Conservation (phyloP, 2,888 invertebrate genomes). For the Exocentrus adspersus region DNA sequence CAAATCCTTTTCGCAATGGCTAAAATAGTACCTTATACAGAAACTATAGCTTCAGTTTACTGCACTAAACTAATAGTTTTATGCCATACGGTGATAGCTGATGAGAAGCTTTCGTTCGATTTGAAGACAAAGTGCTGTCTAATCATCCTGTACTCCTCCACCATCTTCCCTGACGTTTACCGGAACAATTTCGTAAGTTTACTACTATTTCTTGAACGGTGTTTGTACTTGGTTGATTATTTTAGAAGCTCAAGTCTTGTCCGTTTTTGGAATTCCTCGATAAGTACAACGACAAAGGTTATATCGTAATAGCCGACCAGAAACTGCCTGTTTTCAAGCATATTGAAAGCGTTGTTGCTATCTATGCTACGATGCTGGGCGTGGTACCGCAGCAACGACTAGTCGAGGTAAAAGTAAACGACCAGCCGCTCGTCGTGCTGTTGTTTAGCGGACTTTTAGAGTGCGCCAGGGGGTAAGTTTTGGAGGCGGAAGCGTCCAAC, state of each 20-base stretch:
- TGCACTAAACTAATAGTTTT: conserved; percentile 44
- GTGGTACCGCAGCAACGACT: conserved; percentile 44
- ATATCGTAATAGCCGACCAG: conserved; percentile 34
- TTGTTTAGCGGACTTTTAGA: conserved; percentile 55
- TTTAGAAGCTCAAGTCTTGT: conserved; percentile 45
- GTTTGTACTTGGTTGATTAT: conserved; percentile 22
- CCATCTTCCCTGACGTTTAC: conserved; percentile 54
- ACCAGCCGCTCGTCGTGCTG: conserved; percentile 49
- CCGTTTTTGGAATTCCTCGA: conserved; percentile 45
- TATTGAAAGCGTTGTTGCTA: conserved; percentile 45
- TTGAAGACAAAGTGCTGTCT: conserved; percentile 73
- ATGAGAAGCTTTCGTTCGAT: conserved; percentile 72
- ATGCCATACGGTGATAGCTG: conserved; percentile 50
- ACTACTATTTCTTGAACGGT: conserved; percentile 4
- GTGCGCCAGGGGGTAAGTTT: conserved; percentile 55
- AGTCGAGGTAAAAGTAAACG: conserved; percentile 43
- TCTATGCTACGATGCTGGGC: conserved; percentile 49
- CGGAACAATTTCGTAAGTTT: conserved; percentile 46
- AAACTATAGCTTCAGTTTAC: conserved; percentile 41
- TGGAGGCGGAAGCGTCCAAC: background rate
- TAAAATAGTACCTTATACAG: conserved; percentile 38
- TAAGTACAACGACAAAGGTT: conserved; percentile 39
- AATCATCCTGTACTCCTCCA: conserved; percentile 65
- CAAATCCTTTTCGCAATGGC: conserved; percentile 45
- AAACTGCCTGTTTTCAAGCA: conserved; percentile 30